Evolutionary conservation across 2,113 vertebrate species (phyloP).

Genomic region (Meles meles): DNA sequence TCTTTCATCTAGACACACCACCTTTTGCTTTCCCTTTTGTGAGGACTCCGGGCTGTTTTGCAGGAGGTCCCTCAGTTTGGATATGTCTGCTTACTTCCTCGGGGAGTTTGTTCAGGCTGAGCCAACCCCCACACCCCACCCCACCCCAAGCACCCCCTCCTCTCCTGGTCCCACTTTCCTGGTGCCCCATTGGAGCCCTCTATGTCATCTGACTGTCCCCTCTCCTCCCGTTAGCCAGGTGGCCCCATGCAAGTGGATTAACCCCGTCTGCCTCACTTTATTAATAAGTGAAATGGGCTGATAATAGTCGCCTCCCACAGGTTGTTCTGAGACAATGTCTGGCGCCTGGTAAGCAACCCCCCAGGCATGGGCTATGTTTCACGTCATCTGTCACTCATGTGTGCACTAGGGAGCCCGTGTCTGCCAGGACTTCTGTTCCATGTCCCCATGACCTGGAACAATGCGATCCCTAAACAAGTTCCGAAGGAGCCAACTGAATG

Average conservation of each 20-base stretch:
- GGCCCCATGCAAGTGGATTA: not conserved
- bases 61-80: not conserved
- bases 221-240: not conserved
- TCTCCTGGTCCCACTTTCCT: not conserved
- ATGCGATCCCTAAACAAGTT: not conserved
- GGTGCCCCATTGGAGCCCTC: rapidly evolving
- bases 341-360: rapidly evolving
- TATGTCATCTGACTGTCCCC: too few species aligned
- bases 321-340: not conserved
- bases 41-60: not conserved
- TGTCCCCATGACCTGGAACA: not conserved
- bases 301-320: not conserved
- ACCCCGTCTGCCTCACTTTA: not conserved
- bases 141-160: not conserved
- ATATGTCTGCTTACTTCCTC: not conserved
- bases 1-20: not conserved
- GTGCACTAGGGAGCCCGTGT: rapidly evolving
- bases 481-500: not conserved
- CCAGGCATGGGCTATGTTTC: not conserved
- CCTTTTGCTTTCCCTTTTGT: not conserved
- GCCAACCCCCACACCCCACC: rapidly evolving
- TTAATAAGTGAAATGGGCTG: not conserved
- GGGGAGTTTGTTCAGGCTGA: too few species aligned
- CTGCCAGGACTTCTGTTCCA: rapidly evolving
- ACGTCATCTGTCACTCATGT: not conserved